Evolutionary conservation across 2,888 invertebrate species (phyloP), one percentile per base, ranked within the genome.

Genomic region (Pocota personata): DNA sequence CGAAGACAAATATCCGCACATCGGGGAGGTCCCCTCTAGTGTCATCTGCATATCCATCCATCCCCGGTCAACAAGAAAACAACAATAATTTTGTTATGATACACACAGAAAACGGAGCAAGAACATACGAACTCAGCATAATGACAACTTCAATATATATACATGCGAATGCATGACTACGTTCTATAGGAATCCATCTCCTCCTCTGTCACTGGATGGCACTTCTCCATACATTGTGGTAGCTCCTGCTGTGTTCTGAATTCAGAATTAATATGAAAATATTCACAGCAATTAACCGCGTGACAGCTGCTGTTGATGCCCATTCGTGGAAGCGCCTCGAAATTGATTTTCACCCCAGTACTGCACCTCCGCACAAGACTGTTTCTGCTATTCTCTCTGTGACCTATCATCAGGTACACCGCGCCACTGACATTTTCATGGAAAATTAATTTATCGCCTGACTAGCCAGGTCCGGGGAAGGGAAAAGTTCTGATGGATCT

Each of bases 361-460:
- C 35, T 35, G 35, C 37, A 27, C 27, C 67, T 32, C 50, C 14
- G 24, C 37, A 24, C 55, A 43, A 52, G 50, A 30, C 60, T 24
- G 32, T 55, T 55, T 27, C 40, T 62, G 16, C 16, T 8, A 40
- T 37, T 60, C 27, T 60, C 12, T 60, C 14, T 30, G 32, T 71
- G 78, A 78, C 60, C 62, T 48, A 71, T 78, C 78, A 71, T 71
- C 78, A 69, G 60, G 69, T 69, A 71, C 46, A 55, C 60, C 71
- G 55, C 60, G 52, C 69, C 60, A 64, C 78, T 62, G 71, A 55
- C 78, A 71, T 71, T 78, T 78, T 78, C 78, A 78, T 64, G 71
- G 78, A 78, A 78, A 71, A 78, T 71, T 71, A 78, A 78, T 78
- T 78, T 71, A 78, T 78, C 43, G 62, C 48, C 16, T 21, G 55